phyloP scores from a whole-genome alignment of 2,797 vertebrate genomes.

The Argentina silus region DNA sequence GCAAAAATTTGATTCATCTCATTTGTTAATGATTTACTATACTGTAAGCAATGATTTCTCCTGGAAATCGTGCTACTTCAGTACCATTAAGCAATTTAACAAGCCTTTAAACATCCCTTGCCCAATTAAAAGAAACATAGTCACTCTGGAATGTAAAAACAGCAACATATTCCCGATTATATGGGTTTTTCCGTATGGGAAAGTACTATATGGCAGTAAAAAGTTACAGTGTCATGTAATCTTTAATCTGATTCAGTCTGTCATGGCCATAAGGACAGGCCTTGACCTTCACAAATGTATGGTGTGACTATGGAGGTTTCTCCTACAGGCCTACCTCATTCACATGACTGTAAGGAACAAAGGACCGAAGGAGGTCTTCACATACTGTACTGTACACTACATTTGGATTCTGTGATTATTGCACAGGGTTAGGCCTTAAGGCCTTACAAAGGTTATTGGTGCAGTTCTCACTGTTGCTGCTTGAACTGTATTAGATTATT shows the following conservation, averaged over 20 bases:
- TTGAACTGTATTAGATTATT: too few species aligned
- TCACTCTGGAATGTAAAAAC: conserved; percentile 18
- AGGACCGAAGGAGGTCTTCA: background rate
- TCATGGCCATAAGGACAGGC: background rate
- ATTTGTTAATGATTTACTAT: background rate
- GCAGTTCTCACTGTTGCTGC: too few species aligned
- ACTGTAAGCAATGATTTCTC: background rate
- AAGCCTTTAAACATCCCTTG: conserved; percentile 25
- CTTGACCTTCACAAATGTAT: background rate
- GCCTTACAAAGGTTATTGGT: too few species aligned
- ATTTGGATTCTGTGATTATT: too few species aligned
- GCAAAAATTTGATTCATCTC: background rate
- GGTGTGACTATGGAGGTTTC: background rate
- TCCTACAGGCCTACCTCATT: background rate
- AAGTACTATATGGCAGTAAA: conserved; percentile 4
- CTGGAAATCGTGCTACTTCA: background rate
- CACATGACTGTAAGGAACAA: background rate
- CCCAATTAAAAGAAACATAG: conserved; percentile 19
- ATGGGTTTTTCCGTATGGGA: conserved; percentile 3
- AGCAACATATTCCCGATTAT: background rate
- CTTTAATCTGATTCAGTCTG: conserved; percentile 18
- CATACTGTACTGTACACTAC: background rate
- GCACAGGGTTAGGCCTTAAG: too few species aligned
- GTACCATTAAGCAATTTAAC: conserved; percentile 22
- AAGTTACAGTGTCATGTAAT: background rate